These are phyloP conservation scores for Nesometra sesokonis DNA, from an alignment of 35 echinoderm and acorn worm genomes.

Conservation along the genomic window DNA sequence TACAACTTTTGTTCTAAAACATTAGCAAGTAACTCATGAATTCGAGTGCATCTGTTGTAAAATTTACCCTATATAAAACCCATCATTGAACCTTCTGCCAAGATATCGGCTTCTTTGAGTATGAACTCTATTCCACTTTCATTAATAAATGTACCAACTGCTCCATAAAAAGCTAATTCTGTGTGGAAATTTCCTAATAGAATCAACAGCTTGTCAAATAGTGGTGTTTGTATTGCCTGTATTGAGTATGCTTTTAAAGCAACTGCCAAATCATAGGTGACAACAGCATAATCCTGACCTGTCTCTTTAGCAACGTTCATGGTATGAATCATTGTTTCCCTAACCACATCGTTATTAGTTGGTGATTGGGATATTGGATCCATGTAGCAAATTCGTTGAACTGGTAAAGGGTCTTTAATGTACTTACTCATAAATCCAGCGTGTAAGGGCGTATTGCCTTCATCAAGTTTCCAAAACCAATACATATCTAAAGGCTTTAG, in stretches of 20 bases:
- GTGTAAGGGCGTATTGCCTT: slow-evolving; percentile 43
- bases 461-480: slow-evolving; percentile 37
- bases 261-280: slow-evolving; percentile 68
- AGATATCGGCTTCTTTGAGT: slow-evolving; percentile 41
- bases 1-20: no score
- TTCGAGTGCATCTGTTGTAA: slow-evolving; percentile 46
- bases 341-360: slow-evolving; percentile 77
- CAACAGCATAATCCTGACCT: slow-evolving; percentile 56
- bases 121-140: slow-evolving; percentile 60
- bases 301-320: slow-evolving; percentile 53
- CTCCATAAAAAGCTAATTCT: slow-evolving; percentile 53
- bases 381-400: slow-evolving; percentile 72
- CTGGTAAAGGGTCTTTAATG: slow-evolving; percentile 40
- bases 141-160: slow-evolving; percentile 48
- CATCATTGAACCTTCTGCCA: slow-evolving; percentile 58
- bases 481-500: slow-evolving; percentile 23
- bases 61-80: slow-evolving; percentile 72
- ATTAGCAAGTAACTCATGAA: slow-evolving; percentile 54
- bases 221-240: slow-evolving; percentile 40
- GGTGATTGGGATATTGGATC: slow-evolving; percentile 71
- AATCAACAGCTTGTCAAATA: slow-evolving; percentile 61
- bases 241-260: slow-evolving; percentile 39
- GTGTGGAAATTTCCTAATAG: slow-evolving; percentile 76
- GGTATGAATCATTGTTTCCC: slow-evolving; percentile 48
- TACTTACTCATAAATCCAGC: slow-evolving; percentile 55